Conservation (phyloP, 2,797 vertebrate genomes). For the Tokudaia muenninki region DNA sequence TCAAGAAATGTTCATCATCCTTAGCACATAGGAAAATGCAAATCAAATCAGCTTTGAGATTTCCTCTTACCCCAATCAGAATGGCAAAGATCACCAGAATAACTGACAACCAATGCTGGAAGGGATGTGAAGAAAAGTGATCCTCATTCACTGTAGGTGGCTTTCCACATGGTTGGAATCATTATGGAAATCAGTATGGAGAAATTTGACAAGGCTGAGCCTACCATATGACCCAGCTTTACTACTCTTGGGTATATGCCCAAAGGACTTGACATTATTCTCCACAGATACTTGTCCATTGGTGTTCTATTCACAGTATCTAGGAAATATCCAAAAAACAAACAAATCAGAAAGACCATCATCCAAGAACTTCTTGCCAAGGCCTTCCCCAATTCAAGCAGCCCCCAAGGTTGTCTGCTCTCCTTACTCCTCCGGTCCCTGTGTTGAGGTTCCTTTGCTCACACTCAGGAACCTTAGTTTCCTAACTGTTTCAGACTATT, state of each 20-base stretch:
- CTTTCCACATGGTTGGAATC: background rate
- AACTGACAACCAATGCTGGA: background rate
- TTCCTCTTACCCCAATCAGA: background rate
- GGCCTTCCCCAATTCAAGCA: background rate
- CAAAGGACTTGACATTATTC: background rate
- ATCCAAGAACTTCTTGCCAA: background rate
- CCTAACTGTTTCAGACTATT: background rate
- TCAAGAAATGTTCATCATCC: background rate
- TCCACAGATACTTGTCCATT: background rate
- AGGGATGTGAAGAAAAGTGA: background rate
- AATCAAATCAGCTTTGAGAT: background rate
- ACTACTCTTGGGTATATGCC: background rate
- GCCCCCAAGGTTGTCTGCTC: background rate
- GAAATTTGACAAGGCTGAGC: background rate
- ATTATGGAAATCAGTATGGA: background rate
- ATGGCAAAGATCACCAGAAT: background rate
- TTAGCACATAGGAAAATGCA: background rate
- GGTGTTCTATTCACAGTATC: background rate
- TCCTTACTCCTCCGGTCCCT: background rate
- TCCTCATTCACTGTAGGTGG: background rate
- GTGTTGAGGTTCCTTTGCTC: background rate
- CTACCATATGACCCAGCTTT: background rate
- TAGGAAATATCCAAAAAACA: background rate
- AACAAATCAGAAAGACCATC: background rate
- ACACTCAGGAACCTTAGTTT: background rate